Conservation (phyloP, 1,140 invertebrate species). For the Drosophila lacteicornis region DNA sequence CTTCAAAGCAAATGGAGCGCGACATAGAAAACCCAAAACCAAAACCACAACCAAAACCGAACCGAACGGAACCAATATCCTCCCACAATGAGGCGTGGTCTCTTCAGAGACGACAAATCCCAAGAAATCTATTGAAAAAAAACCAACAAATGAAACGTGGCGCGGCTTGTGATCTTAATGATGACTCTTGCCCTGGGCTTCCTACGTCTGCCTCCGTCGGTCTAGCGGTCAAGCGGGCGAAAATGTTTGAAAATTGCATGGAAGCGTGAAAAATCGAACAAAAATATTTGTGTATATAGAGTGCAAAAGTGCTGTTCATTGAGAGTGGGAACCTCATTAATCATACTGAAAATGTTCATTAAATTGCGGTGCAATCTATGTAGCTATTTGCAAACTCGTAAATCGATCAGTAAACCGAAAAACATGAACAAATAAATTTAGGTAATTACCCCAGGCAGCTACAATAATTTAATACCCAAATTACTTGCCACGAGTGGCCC, state of each 20-base stretch:
- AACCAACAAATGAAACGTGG: conserved; percentile 73
- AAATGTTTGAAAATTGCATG: conserved; percentile 76
- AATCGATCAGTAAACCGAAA: conserved; percentile 44
- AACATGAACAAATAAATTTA: conserved; percentile 55
- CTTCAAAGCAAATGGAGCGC: conserved; percentile 81
- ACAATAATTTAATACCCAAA: conserved; percentile 55
- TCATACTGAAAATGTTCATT: conserved; percentile 65
- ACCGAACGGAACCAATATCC: conserved; percentile 40
- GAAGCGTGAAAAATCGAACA: conserved; percentile 79
- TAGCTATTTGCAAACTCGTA: conserved; percentile 69
- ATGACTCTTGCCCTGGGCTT: conserved; percentile 40
- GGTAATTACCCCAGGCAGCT: conserved; percentile 52
- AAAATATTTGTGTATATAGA: conserved; percentile 62
- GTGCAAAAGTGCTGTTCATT: conserved; percentile 60
- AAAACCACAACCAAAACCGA: conserved; percentile 44
- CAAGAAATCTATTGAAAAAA: conserved; percentile 15
- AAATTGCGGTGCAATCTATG: conserved; percentile 50
- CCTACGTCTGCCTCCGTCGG: conserved; percentile 6
- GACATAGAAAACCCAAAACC: conserved; percentile 50
- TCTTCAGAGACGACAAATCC: conserved; percentile 3
- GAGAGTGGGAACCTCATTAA: conserved; percentile 70
- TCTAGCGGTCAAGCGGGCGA: conserved; percentile 26
- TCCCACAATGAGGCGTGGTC: conserved; percentile 27
- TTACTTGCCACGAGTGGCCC: conserved; percentile 48
- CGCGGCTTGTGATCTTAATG: conserved; percentile 74